Evolutionary conservation across 2,888 invertebrate species (phyloP), one percentile per base, ranked within the genome.

Genomic region (Drosophila parthenogenetica): DNA sequence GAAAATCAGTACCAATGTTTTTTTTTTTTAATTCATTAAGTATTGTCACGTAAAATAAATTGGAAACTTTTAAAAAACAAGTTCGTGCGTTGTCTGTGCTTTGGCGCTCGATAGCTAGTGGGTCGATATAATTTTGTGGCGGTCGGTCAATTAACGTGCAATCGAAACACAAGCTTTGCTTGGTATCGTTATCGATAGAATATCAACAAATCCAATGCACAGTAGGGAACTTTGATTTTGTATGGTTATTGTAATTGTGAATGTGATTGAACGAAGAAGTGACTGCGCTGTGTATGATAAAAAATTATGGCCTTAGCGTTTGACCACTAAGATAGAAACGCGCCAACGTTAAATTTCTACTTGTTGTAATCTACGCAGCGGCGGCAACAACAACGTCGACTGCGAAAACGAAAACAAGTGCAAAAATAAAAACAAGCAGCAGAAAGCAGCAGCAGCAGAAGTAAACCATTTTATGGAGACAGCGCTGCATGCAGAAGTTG

Each of bases 241-340:
- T 50, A 43, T 65, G 40, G 50, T 75, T 77, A 75, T 59, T 77
- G 77, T 77, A 51, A 59, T 73, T 77, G 62, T 60, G 79, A 60
- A 64, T 70, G 62, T 64, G 75, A 71, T 78, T 74, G 75, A 68
- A 75, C 58, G 70, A 71, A 67, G 63, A 78, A 63, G 75, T 70
- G 60, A 43, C 16, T 17, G 64, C 43, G 64, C 43, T 43, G 69
- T 58, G 69, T 58, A 61, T 45, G 32, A 73, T 65, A 50, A 65
- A 54, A 60, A 74, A 67, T 68, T 50, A 61, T 37, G 29, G 14
- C 22, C 35, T 54, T 42, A 64, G 46, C 46, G 45, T 57, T 54
- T 65, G 40, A 69, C 57, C 57, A 69, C 19, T 42, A 37, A 37
- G 42, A 62, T 43, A 58, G 29, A 16, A 45, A 65, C 59, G 69